Evolutionary conservation across 2,113 vertebrate species (phyloP), one percentile per base, ranked within the genome.

Genomic region (Acinonyx jubatus): DNA sequence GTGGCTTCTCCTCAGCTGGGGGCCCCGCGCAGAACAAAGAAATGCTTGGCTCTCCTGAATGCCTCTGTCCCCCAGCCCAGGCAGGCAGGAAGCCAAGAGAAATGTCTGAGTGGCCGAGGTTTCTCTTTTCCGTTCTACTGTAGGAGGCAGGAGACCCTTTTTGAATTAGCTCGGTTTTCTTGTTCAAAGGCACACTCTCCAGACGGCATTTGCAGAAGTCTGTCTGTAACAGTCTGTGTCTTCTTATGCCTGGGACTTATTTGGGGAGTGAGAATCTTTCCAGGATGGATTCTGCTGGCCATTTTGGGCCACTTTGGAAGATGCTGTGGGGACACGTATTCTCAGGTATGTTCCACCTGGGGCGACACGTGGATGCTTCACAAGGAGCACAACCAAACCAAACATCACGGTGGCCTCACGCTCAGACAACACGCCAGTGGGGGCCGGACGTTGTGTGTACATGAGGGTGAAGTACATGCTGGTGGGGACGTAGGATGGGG

Each of bases 1-100:
- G 94, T 87, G 96, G 61, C 82, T 97, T 83, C 96, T 98, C 86
- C 96, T 66, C 95, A 92, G 97, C 97, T 45, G 41, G 85, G 61
- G 0, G 48, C 97, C 92, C 81, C 52, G 98, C 95, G 96, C 92
- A 97, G 98, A 98, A 96, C 78, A 98, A 97, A 98, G 97, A 96
- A 85, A 87, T 36, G 36, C 97, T 96, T 94, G 96, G 86, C 94
- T 68, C 38, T n/a, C 80, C 66, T 15, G 23, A 38, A 15, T 36
- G 38, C 81, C n/a, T 45, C 25, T 65, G 52, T 73, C 1, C 1
- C 41, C 18, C 52, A 23, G 87, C 31, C 87, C 4, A 29, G 96
- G 65, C 21, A 78, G 98, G 86, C 89, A 82, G 65, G 76, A 52
- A 55, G 57, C 88, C 50, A 15, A 52, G 69, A 91, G 82, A 38